Evolutionary conservation across 1,140 invertebrate genomes (phyloP), one percentile per base, ranked within the genome.

Genomic region (Adelges cooleyi): DNA sequence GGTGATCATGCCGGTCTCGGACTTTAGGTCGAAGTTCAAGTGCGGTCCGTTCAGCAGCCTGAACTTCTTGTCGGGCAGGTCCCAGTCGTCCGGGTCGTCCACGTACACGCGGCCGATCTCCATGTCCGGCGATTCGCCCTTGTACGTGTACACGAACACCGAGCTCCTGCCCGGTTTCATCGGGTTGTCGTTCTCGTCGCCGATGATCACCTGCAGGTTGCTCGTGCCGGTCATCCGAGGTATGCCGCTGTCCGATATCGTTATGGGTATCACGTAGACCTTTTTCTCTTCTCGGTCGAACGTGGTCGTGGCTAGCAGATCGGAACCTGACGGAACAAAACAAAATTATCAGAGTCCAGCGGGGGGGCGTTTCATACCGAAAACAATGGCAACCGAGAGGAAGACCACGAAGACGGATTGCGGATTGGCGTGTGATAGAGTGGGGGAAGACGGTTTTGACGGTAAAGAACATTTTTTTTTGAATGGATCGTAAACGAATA

Each of bases 121-220:
- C 1, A 86, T 87, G 59, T 86, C 82, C 0, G 83, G 85, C 0
- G 83, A 78, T 67, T 84, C 80, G 13, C 85, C 85, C 78, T 86
- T 86, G 72, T 90, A 95, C 73, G 92, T 93, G 74, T 95, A 95
- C 1, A 96, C 87, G 72, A 91, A 88, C 71, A 96, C 94, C 53
- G 84, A 81, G 71, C 92, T 94, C 5, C 82, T 80, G 0, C 92
- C 92, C 48, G 84, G 78, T 1, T 77, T 76, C 84, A 94, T 95
- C 1, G 79, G 73, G 74, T 94, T 94, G 71, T 96, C 92, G 73
- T 96, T 95, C 44, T 81, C 79, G 75, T 95, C 92, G 2, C 90
- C 92, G 67, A 97, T 94, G 11, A 92, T 85, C 1, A 97, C 84
- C 38, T 82, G 84, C 0, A 94, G 76, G 2, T 82, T 86, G 46